Conservation (phyloP, 2,888 invertebrate genomes). For the Lobophora halterata region DNA sequence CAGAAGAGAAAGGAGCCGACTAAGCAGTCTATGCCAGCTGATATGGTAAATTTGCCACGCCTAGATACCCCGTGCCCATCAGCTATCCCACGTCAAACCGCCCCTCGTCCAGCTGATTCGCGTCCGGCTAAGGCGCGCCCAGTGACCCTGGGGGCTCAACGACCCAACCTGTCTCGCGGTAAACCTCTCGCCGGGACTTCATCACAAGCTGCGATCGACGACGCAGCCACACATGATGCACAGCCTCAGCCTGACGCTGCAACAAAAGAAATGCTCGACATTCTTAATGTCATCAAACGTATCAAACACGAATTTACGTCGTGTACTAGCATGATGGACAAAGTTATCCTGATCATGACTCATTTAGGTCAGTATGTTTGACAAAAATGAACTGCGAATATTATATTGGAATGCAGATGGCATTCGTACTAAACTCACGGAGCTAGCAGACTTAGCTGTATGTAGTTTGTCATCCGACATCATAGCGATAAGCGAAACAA, state of each 20-base stretch:
- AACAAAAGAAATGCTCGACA: background rate
- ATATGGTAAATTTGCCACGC: no score
- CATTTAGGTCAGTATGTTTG: constrained; percentile 4
- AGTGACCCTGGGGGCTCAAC: no score
- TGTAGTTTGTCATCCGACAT: constrained; percentile 1
- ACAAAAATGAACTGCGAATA: constrained; percentile 4
- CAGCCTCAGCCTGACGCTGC: background rate
- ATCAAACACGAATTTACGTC: constrained; percentile 3
- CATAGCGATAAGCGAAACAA: constrained; percentile 3
- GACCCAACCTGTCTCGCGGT: no score
- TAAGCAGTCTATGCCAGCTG: background rate
- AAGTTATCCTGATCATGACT: constrained; percentile 1
- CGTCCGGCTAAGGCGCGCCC: no score
- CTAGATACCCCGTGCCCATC: no score
- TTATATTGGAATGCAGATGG: constrained; percentile 8
- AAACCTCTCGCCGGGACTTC: no score
- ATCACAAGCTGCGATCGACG: background rate
- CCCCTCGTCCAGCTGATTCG: no score
- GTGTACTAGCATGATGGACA: constrained; percentile 7
- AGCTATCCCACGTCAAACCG: no score
- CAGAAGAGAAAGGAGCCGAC: background rate
- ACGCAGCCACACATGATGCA: background rate
- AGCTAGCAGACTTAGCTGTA: constrained; percentile 3
- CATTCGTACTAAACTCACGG: constrained; percentile 3
- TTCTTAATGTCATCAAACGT: constrained; percentile 1